Conservation (phyloP, 2,113 vertebrate genomes). For the Verasper variegatus region DNA sequence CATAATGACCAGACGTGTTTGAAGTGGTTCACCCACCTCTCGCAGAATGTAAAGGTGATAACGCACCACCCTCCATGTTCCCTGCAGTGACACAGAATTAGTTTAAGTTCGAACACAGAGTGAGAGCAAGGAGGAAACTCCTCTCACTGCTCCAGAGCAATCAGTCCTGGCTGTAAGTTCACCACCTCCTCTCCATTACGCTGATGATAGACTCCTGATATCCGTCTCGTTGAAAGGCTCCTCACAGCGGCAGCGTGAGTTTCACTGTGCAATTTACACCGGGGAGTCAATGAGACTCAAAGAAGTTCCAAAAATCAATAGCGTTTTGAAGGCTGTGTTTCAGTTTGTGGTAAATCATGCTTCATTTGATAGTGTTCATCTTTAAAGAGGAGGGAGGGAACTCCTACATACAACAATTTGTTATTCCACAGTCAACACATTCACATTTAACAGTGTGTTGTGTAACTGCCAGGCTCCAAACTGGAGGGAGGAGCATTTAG, state of each 20-base stretch:
- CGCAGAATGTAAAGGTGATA: conserved; percentile 1
- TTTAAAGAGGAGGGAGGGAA: background rate
- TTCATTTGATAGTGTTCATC: background rate
- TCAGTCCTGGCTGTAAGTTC: conserved; percentile 36
- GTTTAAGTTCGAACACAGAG: conserved; percentile 27
- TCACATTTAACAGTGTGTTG: too few relatives aligned
- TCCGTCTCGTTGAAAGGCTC: conserved; percentile 42
- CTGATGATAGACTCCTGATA: conserved; percentile 36
- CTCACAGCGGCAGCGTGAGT: conserved; percentile 22
- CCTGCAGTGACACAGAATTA: conserved; percentile 40
- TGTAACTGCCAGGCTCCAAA: background rate
- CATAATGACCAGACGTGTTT: conserved; percentile 14
- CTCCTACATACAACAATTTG: background rate
- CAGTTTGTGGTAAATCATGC: conserved; percentile 26
- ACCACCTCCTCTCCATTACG: conserved; percentile 43
- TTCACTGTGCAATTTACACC: conserved; percentile 20
- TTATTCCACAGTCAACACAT: background rate
- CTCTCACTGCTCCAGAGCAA: conserved; percentile 23
- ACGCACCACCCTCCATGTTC: conserved; percentile 5
- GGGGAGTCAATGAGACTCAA: conserved; percentile 27
- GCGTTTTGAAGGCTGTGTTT: conserved; percentile 8
- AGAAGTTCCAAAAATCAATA: conserved; percentile 36
- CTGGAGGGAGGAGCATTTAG: background rate
- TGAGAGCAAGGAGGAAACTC: conserved; percentile 14
- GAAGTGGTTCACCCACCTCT: background rate